These are phyloP conservation scores for Zaprionus davidi DNA, from an alignment of 1,140 invertebrate species.

Conservation along the genomic window DNA sequence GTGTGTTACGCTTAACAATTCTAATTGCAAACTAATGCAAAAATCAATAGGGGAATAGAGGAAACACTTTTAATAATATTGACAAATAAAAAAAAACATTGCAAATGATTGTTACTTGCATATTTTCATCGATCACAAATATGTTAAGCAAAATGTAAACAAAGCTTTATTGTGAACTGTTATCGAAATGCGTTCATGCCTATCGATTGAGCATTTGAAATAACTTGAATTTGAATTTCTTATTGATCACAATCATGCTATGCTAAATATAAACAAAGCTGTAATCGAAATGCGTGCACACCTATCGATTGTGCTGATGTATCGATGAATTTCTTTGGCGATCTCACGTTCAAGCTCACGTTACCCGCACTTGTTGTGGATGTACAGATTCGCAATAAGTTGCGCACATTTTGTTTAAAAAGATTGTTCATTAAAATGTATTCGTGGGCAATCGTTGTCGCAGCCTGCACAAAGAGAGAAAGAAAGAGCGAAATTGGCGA, in stretches of 20 bases:
- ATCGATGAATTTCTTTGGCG: not conserved
- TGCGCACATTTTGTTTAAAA: not conserved
- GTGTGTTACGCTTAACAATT: not conserved
- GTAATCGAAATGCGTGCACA: not conserved
- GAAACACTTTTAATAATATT: no score
- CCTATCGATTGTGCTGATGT: not conserved
- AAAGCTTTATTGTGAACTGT: not conserved
- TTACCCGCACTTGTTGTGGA: not conserved
- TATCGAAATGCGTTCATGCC: not conserved
- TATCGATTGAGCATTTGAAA: not conserved
- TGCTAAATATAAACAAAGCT: conserved; percentile 1
- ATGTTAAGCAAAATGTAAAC: not conserved
- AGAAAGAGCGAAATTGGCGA: conserved; percentile 18
- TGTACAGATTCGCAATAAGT: not conserved
- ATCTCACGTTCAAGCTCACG: conserved; percentile 3
- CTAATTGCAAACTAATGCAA: not conserved
- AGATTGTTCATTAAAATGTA: conserved; percentile 6
- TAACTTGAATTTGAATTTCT: not conserved
- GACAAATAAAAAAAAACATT: not conserved
- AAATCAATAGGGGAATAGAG: not conserved
- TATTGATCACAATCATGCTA: not conserved
- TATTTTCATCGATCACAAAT: not conserved
- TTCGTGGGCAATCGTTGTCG: not conserved
- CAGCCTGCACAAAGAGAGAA: not conserved
- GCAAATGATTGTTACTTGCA: not conserved